Evolutionary conservation across 2,797 vertebrate species (phyloP), one percentile per base, ranked within the genome.

Genomic region (Spinibarbus caldwelli): DNA sequence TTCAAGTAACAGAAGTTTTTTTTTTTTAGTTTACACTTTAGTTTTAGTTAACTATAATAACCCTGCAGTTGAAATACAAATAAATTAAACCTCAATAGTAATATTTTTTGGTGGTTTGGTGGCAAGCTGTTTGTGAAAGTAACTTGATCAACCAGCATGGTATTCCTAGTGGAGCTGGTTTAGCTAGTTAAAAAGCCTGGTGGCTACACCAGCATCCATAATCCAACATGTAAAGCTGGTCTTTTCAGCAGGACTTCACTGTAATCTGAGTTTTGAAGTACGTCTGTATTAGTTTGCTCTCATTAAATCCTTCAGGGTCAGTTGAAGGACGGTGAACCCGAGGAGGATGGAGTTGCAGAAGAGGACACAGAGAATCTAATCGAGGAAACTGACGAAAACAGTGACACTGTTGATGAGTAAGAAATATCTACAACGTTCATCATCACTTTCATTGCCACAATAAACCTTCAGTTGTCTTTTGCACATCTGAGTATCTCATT

Each of bases 291-390:
- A 45, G n/a, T 78, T 64, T 52, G 45, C 78, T 70, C 31, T 54
- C 10, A 14, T 1, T 47, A 68, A 41, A 81, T 5, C 84, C 79
- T 9, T 90, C 91, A 97, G 97, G 93, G 94, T 38, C 95, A 95
- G 85, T 89, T 95, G 84, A 95, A 93, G 90, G 95, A 95, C 19
- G 91, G 93, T 85, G 92, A 93, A 87, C 90, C 71, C 0, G 89
- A 85, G 86, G 91, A 66, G 75, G 87, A 90, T 47, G 93, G 0
- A 34, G 92, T 0, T 92, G 90, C 9, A 83, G 91, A 0, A 94
- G 84, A 93, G 93, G 96, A 97, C 91, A 95, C 95, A 0, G 96
- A 96, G 84, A 93, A 93, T 1, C 93, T 97, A 0, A 95, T 96
- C 73, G 91, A 5, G 1, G 95, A 96, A 82, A 90, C 92, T 0